These are phyloP conservation scores for Thamnophis elegans DNA, from an alignment of 2,797 vertebrate genomes.

Conservation along the genomic window DNA sequence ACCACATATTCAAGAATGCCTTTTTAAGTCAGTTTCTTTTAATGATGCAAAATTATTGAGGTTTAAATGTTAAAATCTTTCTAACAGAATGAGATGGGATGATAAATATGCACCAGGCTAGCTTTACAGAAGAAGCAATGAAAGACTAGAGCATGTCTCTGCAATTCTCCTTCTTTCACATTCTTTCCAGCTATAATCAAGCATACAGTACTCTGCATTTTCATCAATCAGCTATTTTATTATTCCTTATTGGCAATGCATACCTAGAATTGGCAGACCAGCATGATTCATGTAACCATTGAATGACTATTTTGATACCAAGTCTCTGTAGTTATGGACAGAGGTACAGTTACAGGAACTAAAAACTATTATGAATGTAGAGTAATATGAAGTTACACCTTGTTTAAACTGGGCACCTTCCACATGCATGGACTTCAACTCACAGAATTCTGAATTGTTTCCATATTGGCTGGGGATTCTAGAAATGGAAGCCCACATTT, in stretches of 20 bases:
- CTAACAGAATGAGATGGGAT: neutral
- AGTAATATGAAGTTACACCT: neutral
- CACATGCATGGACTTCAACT: neutral
- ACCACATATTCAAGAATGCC: neutral
- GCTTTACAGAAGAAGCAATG: neutral
- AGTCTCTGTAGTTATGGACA: neutral
- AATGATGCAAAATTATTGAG: neutral
- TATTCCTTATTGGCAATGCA: neutral
- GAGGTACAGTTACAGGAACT: neutral
- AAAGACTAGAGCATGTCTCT: neutral
- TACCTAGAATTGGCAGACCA: neutral
- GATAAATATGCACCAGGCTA: neutral
- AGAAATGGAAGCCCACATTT: neutral
- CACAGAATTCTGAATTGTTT: neutral
- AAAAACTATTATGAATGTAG: neutral
- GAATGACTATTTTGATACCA: neutral
- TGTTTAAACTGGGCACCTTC: neutral
- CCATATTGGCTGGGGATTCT: neutral
- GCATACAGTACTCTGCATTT: neutral
- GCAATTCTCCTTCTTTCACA: neutral
- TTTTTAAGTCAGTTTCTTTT: slow-evolving; percentile 1
- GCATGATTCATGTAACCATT: neutral
- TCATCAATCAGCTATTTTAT: too few relatives aligned
- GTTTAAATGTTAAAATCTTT: neutral
- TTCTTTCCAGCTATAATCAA: neutral